These are phyloP conservation scores for Alfaro cultratus DNA, from an alignment of 2,797 vertebrate genomes.

Conservation along the genomic window DNA sequence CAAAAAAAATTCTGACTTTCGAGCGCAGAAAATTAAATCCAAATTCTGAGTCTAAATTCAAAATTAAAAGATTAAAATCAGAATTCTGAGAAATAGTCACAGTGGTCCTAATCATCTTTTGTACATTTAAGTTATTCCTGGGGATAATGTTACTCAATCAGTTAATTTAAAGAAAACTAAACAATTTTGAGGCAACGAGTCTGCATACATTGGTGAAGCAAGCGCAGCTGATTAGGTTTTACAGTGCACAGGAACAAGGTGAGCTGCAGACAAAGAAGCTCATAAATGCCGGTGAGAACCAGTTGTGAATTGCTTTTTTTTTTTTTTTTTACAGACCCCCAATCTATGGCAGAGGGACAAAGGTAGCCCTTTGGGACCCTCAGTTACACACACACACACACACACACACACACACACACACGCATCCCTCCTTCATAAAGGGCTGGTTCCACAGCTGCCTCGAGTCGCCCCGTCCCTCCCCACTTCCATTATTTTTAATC, in stretches of 20 bases:
- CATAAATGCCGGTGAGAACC: conserved; percentile 52
- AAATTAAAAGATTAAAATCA: no score
- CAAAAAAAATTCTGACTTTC: no score
- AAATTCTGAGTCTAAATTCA: no score
- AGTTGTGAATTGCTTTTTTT: conserved; percentile 54
- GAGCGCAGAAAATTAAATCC: no score
- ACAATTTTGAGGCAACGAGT: no score
- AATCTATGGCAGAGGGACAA: conserved; percentile 75
- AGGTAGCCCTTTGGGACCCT: conserved; percentile 76
- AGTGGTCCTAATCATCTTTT: no score
- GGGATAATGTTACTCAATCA: no score
- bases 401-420: conserved; percentile 2
- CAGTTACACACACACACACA: conserved; percentile 12
- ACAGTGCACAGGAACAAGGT: conserved; percentile 59
- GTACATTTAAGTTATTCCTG: no score
- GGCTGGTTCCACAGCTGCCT: conserved; percentile 81
- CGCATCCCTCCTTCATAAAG: conserved; percentile 57
- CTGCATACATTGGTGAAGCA: no score
- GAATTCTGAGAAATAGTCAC: no score
- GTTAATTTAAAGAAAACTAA: no score
- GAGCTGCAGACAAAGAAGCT: conserved; percentile 74
- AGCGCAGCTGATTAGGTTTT: no score
- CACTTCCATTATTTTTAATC: conserved; percentile 79
- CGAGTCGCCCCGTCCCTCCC: conserved; percentile 37
- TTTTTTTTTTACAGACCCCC: conserved; percentile 56